Evolutionary conservation across 2,113 vertebrate genomes (phyloP), one percentile per base, ranked within the genome.

Genomic region (Megaceryle torquata): DNA sequence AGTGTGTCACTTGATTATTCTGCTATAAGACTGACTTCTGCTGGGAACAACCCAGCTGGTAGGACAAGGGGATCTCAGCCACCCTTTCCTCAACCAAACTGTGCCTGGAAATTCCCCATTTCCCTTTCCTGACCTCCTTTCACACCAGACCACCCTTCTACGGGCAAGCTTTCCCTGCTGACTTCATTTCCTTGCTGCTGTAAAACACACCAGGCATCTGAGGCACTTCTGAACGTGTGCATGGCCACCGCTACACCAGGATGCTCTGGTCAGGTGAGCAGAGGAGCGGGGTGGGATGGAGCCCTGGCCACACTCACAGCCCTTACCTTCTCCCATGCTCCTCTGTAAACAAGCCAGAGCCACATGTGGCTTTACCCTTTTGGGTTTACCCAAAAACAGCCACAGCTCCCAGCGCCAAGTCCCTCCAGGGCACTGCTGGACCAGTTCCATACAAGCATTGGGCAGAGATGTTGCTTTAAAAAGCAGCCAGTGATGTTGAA

Each of bases 171-270:
- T 68, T 56, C 57, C 6, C 71, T 26, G n/a, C 2, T 8, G 28
- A 28, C 19, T 84, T 48, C 11, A 18, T 56, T 63, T 85, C 28
- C 61, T 44, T 9, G 0, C 75, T 50, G 53, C 74, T 48, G 1
- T 16, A 29, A 59, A 53, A 24, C 37, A 10, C 60, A 3, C 16
- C 3, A 4, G 28, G 15, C 37, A 7, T 2, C 16, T 0, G 6
- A 65, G 59, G 2, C 78, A 5, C 3, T 0, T 5, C 1, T 0
- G 14, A 20, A 2, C 0, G 1, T 2, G 2, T 8, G 22, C 6
- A 2, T 15, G 48, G 50, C 51, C 5, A 0, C 6, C 3, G 1
- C 6, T 2, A 0, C 10, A 2, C 18, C 9, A 1, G 79, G 88
- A 18, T 35, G 82, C 64, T 61, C 44, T 3, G 50, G 15, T 2